Evolutionary conservation across 1,140 invertebrate genomes (phyloP).

Genomic region (Camponotus vicinus): DNA sequence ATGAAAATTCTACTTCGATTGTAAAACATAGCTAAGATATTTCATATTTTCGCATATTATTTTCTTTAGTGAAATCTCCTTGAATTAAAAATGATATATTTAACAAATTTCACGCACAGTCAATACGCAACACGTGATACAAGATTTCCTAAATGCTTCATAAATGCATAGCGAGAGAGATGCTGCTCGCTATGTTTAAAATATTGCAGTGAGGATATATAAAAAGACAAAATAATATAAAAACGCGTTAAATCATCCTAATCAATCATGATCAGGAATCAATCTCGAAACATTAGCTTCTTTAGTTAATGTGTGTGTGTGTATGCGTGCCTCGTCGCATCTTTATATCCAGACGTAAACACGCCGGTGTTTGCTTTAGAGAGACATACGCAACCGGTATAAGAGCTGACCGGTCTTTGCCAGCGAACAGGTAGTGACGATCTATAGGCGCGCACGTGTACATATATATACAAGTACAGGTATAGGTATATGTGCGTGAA

Average conservation of each 20-base stretch:
- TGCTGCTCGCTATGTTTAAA: not conserved
- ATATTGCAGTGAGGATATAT: not conserved
- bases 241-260: conserved; percentile 14
- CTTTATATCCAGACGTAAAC: conserved; percentile 58
- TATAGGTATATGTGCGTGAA: conserved; percentile 31
- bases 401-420: conserved; percentile 50
- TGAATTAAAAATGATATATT: not conserved
- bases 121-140: not conserved
- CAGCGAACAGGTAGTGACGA: conserved; percentile 54
- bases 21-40: not conserved
- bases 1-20: not conserved
- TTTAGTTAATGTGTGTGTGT: conserved; percentile 6
- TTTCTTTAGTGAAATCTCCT: not conserved
- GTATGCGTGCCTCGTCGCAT: not conserved
- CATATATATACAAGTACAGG: not conserved
- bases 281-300: conserved; percentile 12
- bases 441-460: conserved; percentile 26
- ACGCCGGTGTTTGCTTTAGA: conserved; percentile 41
- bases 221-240: not conserved
- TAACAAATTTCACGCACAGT: not conserved
- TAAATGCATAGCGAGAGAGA: too few species aligned
- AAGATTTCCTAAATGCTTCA: not conserved
- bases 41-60: not conserved
- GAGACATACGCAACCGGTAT: conserved; percentile 34
- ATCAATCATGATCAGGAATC: conserved; percentile 10